Conservation (phyloP, 2,113 vertebrate species). For the Spermophilus dauricus region DNA sequence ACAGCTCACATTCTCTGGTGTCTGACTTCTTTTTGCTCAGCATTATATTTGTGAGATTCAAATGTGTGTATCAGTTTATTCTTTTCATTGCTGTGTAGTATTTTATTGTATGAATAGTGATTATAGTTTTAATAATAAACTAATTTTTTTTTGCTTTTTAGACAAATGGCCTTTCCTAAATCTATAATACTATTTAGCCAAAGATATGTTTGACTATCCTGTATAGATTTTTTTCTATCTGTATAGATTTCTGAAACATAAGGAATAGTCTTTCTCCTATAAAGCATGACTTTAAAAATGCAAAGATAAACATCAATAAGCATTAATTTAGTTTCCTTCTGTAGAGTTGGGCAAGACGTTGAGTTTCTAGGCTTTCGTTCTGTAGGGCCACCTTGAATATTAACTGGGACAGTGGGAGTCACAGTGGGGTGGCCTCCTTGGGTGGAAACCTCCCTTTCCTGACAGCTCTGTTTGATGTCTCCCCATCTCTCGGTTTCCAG, state of each 20-base stretch:
- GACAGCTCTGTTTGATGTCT: background rate
- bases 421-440: rapidly evolving
- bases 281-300: background rate
- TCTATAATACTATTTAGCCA: background rate
- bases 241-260: background rate
- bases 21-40: background rate
- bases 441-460: background rate
- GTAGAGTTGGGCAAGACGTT: background rate
- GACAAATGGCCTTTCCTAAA: background rate
- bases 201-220: background rate
- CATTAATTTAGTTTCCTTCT: background rate
- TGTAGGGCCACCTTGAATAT: background rate
- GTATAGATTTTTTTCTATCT: background rate
- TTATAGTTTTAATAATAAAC: background rate
- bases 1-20: background rate
- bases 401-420: rapidly evolving
- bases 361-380: background rate
- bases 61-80: background rate
- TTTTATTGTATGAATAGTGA: background rate
- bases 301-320: background rate
- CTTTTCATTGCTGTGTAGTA: background rate
- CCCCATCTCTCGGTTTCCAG: slow-evolving; percentile 3
- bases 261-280: background rate
- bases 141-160: background rate
- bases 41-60: background rate